Evolutionary conservation across 2,113 vertebrate genomes (phyloP).

Genomic region (Sander vitreus): DNA sequence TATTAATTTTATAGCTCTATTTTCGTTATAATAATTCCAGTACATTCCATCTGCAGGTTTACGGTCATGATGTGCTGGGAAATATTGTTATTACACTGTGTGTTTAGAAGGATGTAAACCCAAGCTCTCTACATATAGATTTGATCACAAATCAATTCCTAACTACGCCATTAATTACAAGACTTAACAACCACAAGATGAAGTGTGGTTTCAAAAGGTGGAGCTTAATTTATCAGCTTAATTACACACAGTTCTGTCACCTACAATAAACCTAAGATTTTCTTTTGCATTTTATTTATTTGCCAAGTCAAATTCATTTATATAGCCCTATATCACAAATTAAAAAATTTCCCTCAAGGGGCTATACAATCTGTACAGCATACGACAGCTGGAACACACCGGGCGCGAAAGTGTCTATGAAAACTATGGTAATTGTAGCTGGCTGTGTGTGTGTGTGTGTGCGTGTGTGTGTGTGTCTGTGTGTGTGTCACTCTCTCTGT

Average conservation of each 20-base stretch:
- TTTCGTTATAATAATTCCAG: background rate
- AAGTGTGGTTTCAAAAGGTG: slow-evolving; percentile 2
- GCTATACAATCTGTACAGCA: background rate
- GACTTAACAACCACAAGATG: background rate
- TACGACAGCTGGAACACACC: too few species aligned
- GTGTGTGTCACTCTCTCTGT: too few species aligned
- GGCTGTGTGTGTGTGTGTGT: too few species aligned
- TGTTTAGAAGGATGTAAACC: slow-evolving; percentile 7
- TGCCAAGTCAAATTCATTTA: background rate
- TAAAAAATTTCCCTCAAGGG: background rate
- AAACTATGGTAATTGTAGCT: too few species aligned
- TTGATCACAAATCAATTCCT: slow-evolving; percentile 20
- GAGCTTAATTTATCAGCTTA: slow-evolving; percentile 7
- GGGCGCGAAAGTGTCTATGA: too few species aligned
- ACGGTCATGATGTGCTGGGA: background rate
- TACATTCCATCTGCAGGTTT: background rate
- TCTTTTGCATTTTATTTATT: slow-evolving; percentile 2
- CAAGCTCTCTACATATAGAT: background rate
- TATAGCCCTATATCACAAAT: background rate
- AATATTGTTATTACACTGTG: background rate
- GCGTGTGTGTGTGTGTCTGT: too few species aligned
- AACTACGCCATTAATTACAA: slow-evolving; percentile 22
- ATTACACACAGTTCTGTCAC: slow-evolving; percentile 1
- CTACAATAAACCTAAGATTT: background rate
- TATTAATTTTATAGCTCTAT: slow-evolving; percentile 3